Evolutionary conservation across 2,888 invertebrate species (phyloP), one percentile per base, ranked within the genome.

Genomic region (Dilophus febrilis): DNA sequence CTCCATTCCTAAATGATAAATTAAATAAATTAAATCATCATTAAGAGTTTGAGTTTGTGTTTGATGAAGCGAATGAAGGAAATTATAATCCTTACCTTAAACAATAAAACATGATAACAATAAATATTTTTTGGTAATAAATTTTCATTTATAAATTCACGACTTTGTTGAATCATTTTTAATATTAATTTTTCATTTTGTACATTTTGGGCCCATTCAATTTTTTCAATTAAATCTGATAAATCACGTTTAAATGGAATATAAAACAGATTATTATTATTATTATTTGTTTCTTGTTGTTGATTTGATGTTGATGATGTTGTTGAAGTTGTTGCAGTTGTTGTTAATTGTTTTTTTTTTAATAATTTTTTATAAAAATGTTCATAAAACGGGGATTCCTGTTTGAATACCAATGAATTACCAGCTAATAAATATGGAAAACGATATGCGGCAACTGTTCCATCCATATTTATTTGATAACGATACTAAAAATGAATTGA

Each of bases 361-460:
- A n/a, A n/a, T 11, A 94, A 61, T 48, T 80, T 70, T 30, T 69
- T 62, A 56, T 97, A 97, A 62, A 92, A 97, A 65, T 87, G 84
- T 67, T 97, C 95, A 58, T 90, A 87, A 61, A 86, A 95, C n/a
- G 74, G 72, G 0, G 95, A 95, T 19, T 84, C 76, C 62, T 92
- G 92, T 64, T 97, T 97, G 12, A 97, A 67, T 12, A 94, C 77
- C 43, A 90, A 62, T 1, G 88, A 78, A 51, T 86, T 84, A 2
- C 94, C 92, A 34, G 76, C 84, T 45, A 97, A 61, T 16, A 97
- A 68, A 58, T 91, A 94, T 0, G 95, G 94, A 47, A 92, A 71
- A 45, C 95, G 71, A 60, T 95, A 97, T 1, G 95, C 88, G 16
- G 95, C 94, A 13, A 97, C 95, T 30, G 94, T 90, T 13, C 97